Percentiles rank a stretch among this genome's conserved stretches.
These are phyloP conservation scores for Calonectris borealis DNA, from an alignment of 2,113 vertebrate genomes.

Conservation along the genomic window DNA sequence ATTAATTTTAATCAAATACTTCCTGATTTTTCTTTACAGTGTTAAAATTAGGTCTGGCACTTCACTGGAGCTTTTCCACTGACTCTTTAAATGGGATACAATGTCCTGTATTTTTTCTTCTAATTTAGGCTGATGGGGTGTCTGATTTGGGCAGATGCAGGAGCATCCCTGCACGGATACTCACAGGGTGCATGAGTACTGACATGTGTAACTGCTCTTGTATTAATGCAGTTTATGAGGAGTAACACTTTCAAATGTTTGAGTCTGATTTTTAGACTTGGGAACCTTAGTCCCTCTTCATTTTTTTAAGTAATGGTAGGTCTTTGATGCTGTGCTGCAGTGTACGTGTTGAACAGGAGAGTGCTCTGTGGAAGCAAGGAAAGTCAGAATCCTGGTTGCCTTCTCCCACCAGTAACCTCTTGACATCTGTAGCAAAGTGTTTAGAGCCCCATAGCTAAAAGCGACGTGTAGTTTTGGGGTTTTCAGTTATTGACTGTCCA, in stretches of 20 bases:
- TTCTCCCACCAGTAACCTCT: neutral
- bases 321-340: neutral
- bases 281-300: neutral
- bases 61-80: neutral
- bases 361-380: neutral
- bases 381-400: neutral
- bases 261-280: neutral
- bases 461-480: neutral
- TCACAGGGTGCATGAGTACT: neutral
- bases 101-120: neutral
- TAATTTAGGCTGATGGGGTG: neutral
- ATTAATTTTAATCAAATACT: slow-evolving; percentile 38
- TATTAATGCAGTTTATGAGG: neutral
- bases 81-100: neutral
- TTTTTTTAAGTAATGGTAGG: neutral
- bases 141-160: neutral
- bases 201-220: neutral
- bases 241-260: neutral
- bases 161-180: rapidly evolving
- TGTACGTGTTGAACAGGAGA: neutral
- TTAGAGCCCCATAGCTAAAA: neutral
- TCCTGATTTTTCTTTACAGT: neutral
- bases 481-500: neutral
- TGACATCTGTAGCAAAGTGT: neutral
- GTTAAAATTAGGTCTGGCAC: neutral